Evolutionary conservation across 2,888 invertebrate genomes (phyloP), one percentile per base, ranked within the genome.

Genomic region (Pachydiplax longipennis): DNA sequence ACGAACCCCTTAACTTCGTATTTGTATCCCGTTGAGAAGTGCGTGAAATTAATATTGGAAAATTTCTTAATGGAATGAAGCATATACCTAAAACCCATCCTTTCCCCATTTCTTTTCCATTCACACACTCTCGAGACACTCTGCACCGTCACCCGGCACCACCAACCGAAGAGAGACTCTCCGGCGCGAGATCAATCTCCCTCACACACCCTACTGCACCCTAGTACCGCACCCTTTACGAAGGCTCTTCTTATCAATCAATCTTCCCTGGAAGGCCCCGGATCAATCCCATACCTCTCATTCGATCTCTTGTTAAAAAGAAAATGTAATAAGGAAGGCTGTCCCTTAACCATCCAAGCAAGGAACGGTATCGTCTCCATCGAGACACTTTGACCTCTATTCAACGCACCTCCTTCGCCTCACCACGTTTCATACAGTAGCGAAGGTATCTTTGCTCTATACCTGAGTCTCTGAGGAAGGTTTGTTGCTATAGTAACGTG

Each of bases 261-360:
- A 58, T 83, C 83, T 83, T 83, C 83, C 44, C 22, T 22, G 35
- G 83, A 83, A 83, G 83, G 83, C 61, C 58, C 58, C 58, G 35
- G 83, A n/a, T 65, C 65, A 25, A 3, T n/a, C 18, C n/a, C n/a
- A 65, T 2, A 1, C n/a, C 25, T 25, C 65, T 18, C 3, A 22
- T 65, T 3, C 65, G 5, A 3, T 18, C 65, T n/a, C n/a, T 3
- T 25, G 12, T 25, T 18, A 8, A 65, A n/a, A 22, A 65, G 25
- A 65, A 58, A 53, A 53, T 22, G 61, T 83, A 61, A 83, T 61
- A 58, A 31, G 35, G n/a, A 53, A 15, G 83, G 53, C 4, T n/a
- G 25, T 53, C 4, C 83, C 83, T 37, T 5, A 8, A 48, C 25
- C 83, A 31, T 53, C 35, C 58, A 58, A 83, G 53, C 58, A 83